These are phyloP conservation scores for Agrotis exclamationis DNA, from an alignment of 2,888 invertebrate genomes.

Conservation along the genomic window DNA sequence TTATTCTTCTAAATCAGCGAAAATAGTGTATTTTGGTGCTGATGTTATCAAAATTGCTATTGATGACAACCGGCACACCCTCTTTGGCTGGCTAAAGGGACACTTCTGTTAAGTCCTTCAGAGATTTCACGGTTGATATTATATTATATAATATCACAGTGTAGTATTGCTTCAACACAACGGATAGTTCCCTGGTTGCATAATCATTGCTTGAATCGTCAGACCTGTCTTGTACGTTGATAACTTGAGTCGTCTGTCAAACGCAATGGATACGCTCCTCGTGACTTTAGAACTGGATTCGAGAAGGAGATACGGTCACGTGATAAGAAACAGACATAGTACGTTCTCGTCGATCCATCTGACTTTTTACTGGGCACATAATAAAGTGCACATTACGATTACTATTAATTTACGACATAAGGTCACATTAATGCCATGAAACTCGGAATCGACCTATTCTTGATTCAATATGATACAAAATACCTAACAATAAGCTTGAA, in stretches of 20 bases:
- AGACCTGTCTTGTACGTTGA: background rate
- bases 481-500: no score
- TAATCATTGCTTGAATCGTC: background rate
- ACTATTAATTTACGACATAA: no score
- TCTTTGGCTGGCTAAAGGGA: background rate
- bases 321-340: background rate
- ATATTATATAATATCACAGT: background rate
- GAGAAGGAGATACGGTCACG: constrained; percentile 4
- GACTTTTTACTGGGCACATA: no score
- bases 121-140: background rate
- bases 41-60: no score
- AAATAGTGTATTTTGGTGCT: no score
- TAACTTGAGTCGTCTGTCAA: constrained; percentile 19
- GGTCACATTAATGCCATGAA: no score
- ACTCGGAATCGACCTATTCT: no score
- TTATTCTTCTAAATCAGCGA: no score
- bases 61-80: no score
- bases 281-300: background rate
- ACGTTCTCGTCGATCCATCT: no score
- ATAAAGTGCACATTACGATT: no score
- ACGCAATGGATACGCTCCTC: constrained; percentile 5
- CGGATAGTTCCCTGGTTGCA: background rate
- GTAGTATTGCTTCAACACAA: background rate
- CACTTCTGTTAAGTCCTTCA: background rate
- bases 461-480: no score